These are phyloP conservation scores for Amazona guildingii DNA, from an alignment of 2,113 vertebrate species.

Conservation along the genomic window DNA sequence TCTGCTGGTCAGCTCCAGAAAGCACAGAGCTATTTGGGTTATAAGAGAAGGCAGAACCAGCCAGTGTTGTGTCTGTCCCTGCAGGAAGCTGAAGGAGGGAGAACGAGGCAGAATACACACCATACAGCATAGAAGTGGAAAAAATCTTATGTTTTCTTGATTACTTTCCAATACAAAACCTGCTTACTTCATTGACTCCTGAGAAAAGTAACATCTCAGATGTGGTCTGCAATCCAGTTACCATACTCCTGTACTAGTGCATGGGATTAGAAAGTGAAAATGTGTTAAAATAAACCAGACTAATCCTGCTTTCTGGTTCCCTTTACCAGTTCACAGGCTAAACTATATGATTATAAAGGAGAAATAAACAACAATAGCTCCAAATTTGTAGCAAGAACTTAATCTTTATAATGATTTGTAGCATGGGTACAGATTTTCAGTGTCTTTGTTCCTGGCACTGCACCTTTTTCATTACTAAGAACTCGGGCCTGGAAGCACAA, in stretches of 20 bases:
- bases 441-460: neutral
- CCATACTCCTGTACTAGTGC: neutral
- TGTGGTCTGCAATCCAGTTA: neutral
- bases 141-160: neutral
- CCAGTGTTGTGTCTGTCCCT: rapidly evolving
- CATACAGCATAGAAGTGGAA: neutral
- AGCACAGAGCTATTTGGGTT: neutral
- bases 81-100: neutral
- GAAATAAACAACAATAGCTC: neutral
- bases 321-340: neutral
- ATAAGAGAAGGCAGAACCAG: neutral
- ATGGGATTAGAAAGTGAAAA: neutral
- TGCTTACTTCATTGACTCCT: neutral
- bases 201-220: neutral
- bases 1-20: neutral
- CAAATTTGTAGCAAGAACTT: neutral
- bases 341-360: neutral
- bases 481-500: neutral
- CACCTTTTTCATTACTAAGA: neutral
- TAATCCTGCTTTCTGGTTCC: neutral
- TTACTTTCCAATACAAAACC: neutral
- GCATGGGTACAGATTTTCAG: neutral
- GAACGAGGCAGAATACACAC: neutral
- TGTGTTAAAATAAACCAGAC: rapidly evolving
- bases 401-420: neutral